A percentile compares a stretch with the other conserved stretches of the same genome.
phyloP scores from a whole-genome alignment of 2,113 vertebrate genomes.

The Epinephelus cyanopodus region DNA sequence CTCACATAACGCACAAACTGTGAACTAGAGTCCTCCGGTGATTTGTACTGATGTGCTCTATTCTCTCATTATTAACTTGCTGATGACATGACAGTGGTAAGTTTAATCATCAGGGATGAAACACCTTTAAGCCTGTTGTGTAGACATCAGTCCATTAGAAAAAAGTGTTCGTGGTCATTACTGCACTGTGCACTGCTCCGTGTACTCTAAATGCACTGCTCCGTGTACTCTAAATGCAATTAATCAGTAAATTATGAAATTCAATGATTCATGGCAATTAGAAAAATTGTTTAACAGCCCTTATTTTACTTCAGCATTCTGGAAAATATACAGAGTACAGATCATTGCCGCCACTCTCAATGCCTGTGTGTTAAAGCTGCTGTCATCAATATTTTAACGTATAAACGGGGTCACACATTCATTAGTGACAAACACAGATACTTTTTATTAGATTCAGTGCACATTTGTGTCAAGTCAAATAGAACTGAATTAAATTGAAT shows the following conservation, averaged over 20 bases:
- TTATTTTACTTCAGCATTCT: too few species aligned
- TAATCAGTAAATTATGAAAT: too few species aligned
- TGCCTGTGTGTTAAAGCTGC: neutral
- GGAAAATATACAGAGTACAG: too few species aligned
- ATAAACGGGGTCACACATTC: too few species aligned
- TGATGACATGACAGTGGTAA: neutral
- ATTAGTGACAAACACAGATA: neutral
- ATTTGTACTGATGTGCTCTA: neutral
- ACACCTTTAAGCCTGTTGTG: neutral
- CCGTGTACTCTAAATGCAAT: too few species aligned
- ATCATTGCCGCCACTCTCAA: neutral
- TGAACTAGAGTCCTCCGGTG: neutral
- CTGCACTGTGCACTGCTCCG: neutral
- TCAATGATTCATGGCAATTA: too few species aligned
- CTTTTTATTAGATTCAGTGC: neutral
- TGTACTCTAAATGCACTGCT: too few species aligned
- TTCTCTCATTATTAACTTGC: neutral
- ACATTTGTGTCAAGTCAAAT: conserved; percentile 9
- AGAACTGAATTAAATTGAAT: neutral
- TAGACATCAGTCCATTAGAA: neutral
- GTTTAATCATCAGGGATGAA: neutral
- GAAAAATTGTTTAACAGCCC: too few species aligned
- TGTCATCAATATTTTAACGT: too few species aligned
- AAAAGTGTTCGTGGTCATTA: neutral
- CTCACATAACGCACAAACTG: neutral